Base-by-base conservation (phyloP, 37 sponge, comb jelly and placozoan species). In the Mnemiopsis leidyi region DNA sequence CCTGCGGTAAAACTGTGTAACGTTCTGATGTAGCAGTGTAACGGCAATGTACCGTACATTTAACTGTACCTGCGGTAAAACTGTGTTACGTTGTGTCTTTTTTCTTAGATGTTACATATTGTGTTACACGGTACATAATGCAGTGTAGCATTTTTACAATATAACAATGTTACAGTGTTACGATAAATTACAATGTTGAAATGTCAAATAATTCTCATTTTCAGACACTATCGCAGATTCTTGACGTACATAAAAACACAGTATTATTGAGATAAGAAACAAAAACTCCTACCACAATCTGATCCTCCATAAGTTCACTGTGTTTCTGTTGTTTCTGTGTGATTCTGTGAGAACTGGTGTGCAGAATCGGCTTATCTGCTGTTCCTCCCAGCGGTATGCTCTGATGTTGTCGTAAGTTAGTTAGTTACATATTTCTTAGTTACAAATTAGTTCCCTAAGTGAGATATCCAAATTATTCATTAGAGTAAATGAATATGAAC, bases 31-130 rank as follows among this genome's bases (percentile, higher is more conserved):
- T 9, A 85, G 48, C 16, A 85, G 90, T 21, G 90, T 85, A 28
- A 85, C 25, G 0, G 90, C 90, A 2, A 85, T 18, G 48, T 85
- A 85, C n/a, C 90, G 40, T 28, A 85, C 90, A 85, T 85, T 85
- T 40, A 85, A 29, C n/a, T 85, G 90, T 38, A 85, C 40, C 90
- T 85, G 90, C 1, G n/a, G n/a, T n/a, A n/a, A n/a, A n/a, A n/a
- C n/a, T n/a, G n/a, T n/a, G 90, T 85, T n/a, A 85, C 0, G 61
- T 85, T 85, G 23, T 85, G 90, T n/a, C n/a, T n/a, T n/a, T n/a
- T n/a, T n/a, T n/a, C n/a, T n/a, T n/a, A n/a, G n/a, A n/a, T n/a
- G n/a, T n/a, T n/a, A n/a, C n/a, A n/a, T n/a, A n/a, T n/a, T n/a
- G n/a, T n/a, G n/a, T n/a, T n/a, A n/a, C n/a, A n/a, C n/a, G n/a